Base-by-base conservation (phyloP, 1,140 invertebrate genomes). In the Eumeta japonica region DNA sequence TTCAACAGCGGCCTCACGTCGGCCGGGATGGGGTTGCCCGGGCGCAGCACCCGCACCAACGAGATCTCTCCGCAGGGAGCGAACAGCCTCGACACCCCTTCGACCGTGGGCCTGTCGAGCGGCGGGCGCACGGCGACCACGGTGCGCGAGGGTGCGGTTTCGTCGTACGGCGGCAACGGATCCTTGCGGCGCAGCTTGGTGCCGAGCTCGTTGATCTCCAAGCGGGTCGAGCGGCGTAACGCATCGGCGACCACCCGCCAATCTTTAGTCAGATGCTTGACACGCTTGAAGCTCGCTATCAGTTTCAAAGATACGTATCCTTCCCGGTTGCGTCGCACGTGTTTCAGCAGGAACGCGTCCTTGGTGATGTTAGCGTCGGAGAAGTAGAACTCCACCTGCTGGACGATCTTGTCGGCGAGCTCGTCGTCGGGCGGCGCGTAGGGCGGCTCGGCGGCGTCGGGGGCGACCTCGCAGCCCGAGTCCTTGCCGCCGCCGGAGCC, bases 251-350 rank as follows among this genome's bases (percentile, higher is more conserved):
- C 92, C 0, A 91, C 88, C 35, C 91, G 81, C 89, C 93, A 97
- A 58, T 97, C 93, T 59, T 92, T 90, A 3, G 91, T 93, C 18
- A 97, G 71, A 53, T 93, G 90, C 53, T 92, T 92, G 15, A 97
- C 92, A 31, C 92, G 83, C 59, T 96, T 92, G 57, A 94, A 92
- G 49, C 90, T 94, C 1, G 92, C 94, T 35, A 96, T 93, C 24
- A 97, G 76, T 66, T 97, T 97, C 4, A 97, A 76, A 18, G 90
- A 94, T 1, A 97, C 93, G 70, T 89, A 97, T 7, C 94, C 94
- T 67, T 94, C 91, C 63, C 94, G 95, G 62, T 96, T 95, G 14
- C 93, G 80, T 18, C 90, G 83, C 2, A 97, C 92, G 65, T 97
- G 93, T 66, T 97, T 97, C 19, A 97, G 66, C 3, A 97, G 75